Base-by-base conservation (phyloP, 1,140 invertebrate genomes). In the Oscheius sp. region DNA sequence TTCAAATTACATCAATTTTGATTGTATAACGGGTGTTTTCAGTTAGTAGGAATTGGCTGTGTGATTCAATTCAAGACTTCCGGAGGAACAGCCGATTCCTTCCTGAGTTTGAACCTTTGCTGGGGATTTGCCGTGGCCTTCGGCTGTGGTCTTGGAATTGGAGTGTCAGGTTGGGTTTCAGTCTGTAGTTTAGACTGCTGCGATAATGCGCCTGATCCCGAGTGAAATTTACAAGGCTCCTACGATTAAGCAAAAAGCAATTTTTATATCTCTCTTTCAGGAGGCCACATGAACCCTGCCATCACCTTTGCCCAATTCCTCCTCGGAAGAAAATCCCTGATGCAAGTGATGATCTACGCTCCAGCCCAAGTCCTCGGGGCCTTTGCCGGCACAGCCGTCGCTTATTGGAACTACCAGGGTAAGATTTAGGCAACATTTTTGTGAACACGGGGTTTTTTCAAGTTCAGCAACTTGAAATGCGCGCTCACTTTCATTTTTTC, bases 201-300 rank as follows among this genome's bases (percentile, higher is more conserved):
- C 18, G 18, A 45, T 45, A 15, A 45, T 23, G 35, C 61, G 18
- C 61, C 28, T 63, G 61, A 18, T 34, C 23, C 18, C 10, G 31
- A 38, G 32, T 13, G 32, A 26, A 32, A 63, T 63, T n/a, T 18
- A 36, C 10, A 63, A n/a, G 13, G 61, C 23, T 32, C 35, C 23
- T 13, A 63, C 61, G 26, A 63, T n/a, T n/a, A 63, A 63, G 26
- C 15, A n/a, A 63, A 0, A 23, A 45, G 42, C 23, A n/a, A 15
- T 45, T 15, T 45, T 45, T 18, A 45, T 45, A 45, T 64, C 20
- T 35, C 34, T 18, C 68, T 73, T 83, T 38, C 68, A 88, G 88
- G 88, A 62, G 88, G 84, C 1, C 88, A 89, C 77, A 73, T 89
- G 13, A 89, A 89, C 79, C 88, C 88, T 4, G 87, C 88, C 3